phyloP scores from a whole-genome alignment of 2,888 invertebrate genomes.

The Trissoscelio sp. region DNA sequence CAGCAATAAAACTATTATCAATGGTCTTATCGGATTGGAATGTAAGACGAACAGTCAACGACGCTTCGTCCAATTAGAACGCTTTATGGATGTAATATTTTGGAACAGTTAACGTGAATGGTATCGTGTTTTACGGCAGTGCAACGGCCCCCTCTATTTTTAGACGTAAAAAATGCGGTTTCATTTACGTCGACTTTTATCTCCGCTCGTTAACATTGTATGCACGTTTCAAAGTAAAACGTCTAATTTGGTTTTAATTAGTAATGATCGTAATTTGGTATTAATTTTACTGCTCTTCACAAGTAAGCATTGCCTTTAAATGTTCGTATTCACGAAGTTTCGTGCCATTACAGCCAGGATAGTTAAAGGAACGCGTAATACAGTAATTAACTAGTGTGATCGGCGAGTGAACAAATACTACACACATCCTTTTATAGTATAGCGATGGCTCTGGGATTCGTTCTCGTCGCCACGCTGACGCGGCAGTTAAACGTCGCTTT shows the following conservation, averaged over 20 bases:
- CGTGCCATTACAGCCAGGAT: slow-evolving; percentile 44
- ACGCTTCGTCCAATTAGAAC: slow-evolving; percentile 41
- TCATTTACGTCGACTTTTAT: slow-evolving; percentile 49
- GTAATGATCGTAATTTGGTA: slow-evolving; percentile 48
- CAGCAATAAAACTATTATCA: slow-evolving; percentile 42
- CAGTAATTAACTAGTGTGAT: slow-evolving; percentile 60
- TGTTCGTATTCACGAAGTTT: slow-evolving; percentile 44
- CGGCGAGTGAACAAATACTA: slow-evolving; percentile 63
- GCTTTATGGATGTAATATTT: slow-evolving; percentile 41
- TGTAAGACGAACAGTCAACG: slow-evolving; percentile 16
- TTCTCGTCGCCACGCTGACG: slow-evolving; percentile 4
- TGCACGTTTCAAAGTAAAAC: slow-evolving; percentile 42
- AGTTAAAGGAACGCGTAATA: slow-evolving; percentile 59
- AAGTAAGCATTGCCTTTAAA: slow-evolving; percentile 56
- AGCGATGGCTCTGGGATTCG: slow-evolving; percentile 37
- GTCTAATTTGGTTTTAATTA: slow-evolving; percentile 52
- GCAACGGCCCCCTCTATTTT: slow-evolving; percentile 22
- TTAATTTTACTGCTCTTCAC: slow-evolving; percentile 58
- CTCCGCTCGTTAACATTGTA: slow-evolving; percentile 29
- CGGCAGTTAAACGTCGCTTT: slow-evolving; percentile 26
- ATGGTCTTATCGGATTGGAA: slow-evolving; percentile 25
- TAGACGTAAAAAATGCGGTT: slow-evolving; percentile 37
- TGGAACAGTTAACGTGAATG: slow-evolving; percentile 41
- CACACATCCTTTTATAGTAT: slow-evolving; percentile 57
- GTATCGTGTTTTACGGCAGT: slow-evolving; percentile 33